Percentiles rank a stretch among this genome's conserved stretches.
Conservation (phyloP, 1,140 invertebrate genomes). For the Psilanteris sp. region DNA sequence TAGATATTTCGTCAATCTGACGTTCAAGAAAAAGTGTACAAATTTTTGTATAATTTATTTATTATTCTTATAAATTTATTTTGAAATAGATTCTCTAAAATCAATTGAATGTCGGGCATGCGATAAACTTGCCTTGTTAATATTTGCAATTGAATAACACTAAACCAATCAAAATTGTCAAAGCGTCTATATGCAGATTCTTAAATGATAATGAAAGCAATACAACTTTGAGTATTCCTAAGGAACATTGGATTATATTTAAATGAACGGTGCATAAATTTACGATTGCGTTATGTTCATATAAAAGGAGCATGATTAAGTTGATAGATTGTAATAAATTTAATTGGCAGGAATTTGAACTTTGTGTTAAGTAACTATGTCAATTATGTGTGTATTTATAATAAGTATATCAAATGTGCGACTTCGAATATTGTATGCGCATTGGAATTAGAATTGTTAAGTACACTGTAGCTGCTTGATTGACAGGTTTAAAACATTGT, state of each 20-base stretch:
- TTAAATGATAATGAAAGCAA: conserved; percentile 26
- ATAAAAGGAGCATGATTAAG: conserved; percentile 17
- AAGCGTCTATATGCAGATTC: conserved; percentile 3
- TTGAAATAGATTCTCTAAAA: no score
- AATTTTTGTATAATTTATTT: no score
- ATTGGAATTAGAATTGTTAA: conserved; percentile 12
- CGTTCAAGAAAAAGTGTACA: no score
- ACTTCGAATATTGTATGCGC: conserved; percentile 1
- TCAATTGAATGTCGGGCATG: no score
- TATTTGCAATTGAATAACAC: no score
- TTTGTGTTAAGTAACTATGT: conserved; percentile 24
- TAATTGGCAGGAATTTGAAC: conserved; percentile 27
- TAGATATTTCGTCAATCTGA: no score
- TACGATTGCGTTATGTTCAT: conserved; percentile 25
- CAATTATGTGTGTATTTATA: conserved; percentile 25
- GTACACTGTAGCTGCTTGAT: conserved; percentile 6
- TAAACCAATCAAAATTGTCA: no score
- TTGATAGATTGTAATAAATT: conserved; percentile 32
- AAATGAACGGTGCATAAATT: conserved; percentile 41
- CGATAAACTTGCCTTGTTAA: no score
- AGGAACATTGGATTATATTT: conserved; percentile 32
- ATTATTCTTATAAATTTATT: no score
- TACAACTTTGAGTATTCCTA: conserved; percentile 31
- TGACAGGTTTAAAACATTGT: conserved; percentile 19
- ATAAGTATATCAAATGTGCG: conserved; percentile 12